These are phyloP conservation scores for Rhinoraja longicauda DNA, from an alignment of 2,797 vertebrate genomes.

Conservation along the genomic window DNA sequence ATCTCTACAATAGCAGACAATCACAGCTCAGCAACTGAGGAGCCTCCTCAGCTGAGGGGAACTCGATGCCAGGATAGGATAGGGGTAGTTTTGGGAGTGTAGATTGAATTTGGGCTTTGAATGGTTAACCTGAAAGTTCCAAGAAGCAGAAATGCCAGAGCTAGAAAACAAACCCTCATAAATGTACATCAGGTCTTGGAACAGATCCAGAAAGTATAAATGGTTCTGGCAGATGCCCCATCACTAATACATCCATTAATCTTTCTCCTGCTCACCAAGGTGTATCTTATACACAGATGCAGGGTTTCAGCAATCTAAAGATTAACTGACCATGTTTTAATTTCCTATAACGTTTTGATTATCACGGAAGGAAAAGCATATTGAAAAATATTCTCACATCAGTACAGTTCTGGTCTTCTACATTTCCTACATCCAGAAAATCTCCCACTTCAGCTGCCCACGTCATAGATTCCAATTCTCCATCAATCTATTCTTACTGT, in stretches of 20 bases:
- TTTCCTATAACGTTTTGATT: background rate
- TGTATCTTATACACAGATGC: background rate
- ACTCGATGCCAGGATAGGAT: background rate
- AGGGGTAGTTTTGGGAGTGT: background rate
- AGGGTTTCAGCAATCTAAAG: background rate
- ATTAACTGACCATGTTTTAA: background rate
- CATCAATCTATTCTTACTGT: background rate
- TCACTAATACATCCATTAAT: background rate
- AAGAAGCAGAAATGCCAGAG: background rate
- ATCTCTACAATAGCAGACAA: background rate
- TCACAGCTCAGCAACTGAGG: background rate
- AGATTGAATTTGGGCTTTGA: background rate
- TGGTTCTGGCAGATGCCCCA: constrained; percentile 28
- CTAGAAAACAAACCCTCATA: background rate
- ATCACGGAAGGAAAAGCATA: background rate
- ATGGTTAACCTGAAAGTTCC: background rate
- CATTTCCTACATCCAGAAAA: background rate
- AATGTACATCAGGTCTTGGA: constrained; percentile 9
- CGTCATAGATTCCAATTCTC: background rate
- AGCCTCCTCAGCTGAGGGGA: background rate
- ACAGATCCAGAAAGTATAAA: constrained; percentile 14
- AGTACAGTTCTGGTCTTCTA: background rate
- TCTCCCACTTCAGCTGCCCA: constrained; percentile 11
- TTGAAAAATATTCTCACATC: background rate
- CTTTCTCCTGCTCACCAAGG: constrained; percentile 12